phyloP scores from a whole-genome alignment of 2,113 vertebrate genomes.

The Verasper variegatus region DNA sequence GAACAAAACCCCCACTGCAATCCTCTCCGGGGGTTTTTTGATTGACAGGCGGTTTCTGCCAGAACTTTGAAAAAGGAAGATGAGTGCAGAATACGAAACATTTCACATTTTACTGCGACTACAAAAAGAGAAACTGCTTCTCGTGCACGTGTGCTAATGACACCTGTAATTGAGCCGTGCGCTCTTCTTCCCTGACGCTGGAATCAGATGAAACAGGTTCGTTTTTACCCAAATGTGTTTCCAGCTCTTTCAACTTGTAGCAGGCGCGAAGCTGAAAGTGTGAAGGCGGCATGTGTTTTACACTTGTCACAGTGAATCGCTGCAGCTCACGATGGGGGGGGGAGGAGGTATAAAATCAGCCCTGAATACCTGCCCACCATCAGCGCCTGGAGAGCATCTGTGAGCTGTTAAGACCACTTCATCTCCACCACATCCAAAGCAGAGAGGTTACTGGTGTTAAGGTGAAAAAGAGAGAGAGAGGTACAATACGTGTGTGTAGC shows the following conservation, averaged over 20 bases:
- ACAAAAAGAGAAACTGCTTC: not conserved
- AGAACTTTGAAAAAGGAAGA: not conserved
- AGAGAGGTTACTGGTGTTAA: slow-evolving; percentile 35
- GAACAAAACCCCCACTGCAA: not conserved
- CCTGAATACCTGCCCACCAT: slow-evolving; percentile 78
- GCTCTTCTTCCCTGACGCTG: slow-evolving; percentile 3
- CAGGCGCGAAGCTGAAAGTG: slow-evolving; percentile 53
- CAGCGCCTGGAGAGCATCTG: slow-evolving; percentile 74
- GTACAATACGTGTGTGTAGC: slow-evolving; percentile 11
- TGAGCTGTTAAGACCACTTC: slow-evolving; percentile 78
- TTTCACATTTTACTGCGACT: not conserved
- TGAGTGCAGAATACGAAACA: not conserved
- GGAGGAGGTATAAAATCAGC: slow-evolving; percentile 52
- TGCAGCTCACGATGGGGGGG: slow-evolving; percentile 44
- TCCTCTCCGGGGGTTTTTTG: not conserved
- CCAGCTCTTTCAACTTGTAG: slow-evolving; percentile 66
- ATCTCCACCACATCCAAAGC: slow-evolving; percentile 64
- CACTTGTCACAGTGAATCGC: slow-evolving; percentile 80
- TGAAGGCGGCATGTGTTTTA: slow-evolving; percentile 78
- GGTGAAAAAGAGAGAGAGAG: slow-evolving; percentile 38
- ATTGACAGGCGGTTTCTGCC: not conserved
- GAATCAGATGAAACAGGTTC: slow-evolving; percentile 39
- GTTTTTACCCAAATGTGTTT: slow-evolving; percentile 49
- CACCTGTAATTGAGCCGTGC: slow-evolving; percentile 60
- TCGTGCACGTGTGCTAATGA: slow-evolving; percentile 27